Evolutionary conservation across 2,888 invertebrate species (phyloP).

Genomic region (Watsonalla cultraria): DNA sequence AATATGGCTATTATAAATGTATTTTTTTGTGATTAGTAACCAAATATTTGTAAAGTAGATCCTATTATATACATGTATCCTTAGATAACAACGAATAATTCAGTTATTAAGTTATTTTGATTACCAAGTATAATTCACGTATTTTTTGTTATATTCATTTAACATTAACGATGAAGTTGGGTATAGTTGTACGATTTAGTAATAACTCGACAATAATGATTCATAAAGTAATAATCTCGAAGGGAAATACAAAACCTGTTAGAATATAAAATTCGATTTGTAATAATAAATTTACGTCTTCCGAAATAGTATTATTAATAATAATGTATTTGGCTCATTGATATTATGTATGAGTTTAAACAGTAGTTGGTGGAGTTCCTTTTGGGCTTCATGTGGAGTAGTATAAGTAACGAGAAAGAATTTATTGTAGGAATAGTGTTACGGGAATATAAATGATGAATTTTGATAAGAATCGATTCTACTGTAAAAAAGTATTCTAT

Average conservation of each 20-base stretch:
- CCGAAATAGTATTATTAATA: constrained; percentile 64
- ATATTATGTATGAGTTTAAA: constrained; percentile 46
- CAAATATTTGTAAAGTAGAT: too few species aligned
- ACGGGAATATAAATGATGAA: constrained; percentile 36
- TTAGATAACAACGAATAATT: too few species aligned
- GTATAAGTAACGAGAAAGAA: constrained; percentile 63
- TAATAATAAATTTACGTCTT: constrained; percentile 74
- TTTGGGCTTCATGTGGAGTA: constrained; percentile 58
- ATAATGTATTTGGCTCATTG: constrained; percentile 60
- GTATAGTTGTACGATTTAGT: neutral
- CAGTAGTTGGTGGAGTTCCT: constrained; percentile 48
- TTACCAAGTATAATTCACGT: too few species aligned
- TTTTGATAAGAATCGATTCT: constrained; percentile 42
- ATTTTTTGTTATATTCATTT: too few species aligned
- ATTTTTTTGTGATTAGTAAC: too few species aligned
- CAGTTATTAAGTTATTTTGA: too few species aligned
- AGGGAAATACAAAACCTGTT: constrained; percentile 27
- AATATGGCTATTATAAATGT: too few species aligned
- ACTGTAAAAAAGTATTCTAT: constrained; percentile 26
- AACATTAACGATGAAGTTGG: too few species aligned
- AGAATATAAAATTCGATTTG: constrained; percentile 43
- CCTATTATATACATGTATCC: too few species aligned
- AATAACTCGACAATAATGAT: constrained; percentile 12
- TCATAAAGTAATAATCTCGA: constrained; percentile 15
- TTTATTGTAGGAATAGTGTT: constrained; percentile 59